These are phyloP conservation scores for Nanger granti DNA, from an alignment of 2,113 vertebrate genomes.

Conservation along the genomic window DNA sequence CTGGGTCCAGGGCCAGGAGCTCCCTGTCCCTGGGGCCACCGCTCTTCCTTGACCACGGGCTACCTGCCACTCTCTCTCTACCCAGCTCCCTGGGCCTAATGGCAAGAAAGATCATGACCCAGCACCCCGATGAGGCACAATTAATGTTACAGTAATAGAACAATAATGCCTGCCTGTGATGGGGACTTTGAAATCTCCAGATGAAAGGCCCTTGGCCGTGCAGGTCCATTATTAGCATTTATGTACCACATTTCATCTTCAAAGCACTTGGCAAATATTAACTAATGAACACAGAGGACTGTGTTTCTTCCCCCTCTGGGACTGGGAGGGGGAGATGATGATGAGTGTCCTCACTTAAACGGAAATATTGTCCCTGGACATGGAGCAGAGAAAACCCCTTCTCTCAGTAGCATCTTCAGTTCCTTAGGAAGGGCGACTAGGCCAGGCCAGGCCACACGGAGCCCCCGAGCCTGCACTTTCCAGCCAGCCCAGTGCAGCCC, in stretches of 20 bases:
- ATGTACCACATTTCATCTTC: slow-evolving; percentile 50
- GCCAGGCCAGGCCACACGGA: fast-evolving
- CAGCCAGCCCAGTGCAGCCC: not conserved
- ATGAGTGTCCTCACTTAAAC: not conserved
- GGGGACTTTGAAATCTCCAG: slow-evolving; percentile 51
- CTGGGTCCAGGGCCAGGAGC: not conserved
- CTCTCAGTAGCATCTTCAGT: not conserved
- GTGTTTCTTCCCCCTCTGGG: not conserved
- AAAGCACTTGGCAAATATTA: slow-evolving; percentile 63
- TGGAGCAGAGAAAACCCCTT: not conserved
- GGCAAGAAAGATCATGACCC: not conserved
- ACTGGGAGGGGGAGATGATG: not conserved
- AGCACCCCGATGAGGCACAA: not conserved
- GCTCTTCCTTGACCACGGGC: not conserved
- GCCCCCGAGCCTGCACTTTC: fast-evolving
- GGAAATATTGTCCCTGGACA: not conserved
- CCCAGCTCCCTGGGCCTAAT: not conserved
- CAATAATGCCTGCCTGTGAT: not conserved
- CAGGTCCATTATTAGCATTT: slow-evolving; percentile 42
- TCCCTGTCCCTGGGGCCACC: fast-evolving
- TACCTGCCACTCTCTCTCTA: too few species aligned
- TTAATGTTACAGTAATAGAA: slow-evolving; percentile 49
- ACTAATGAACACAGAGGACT: slow-evolving; percentile 46
- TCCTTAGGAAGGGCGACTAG: not conserved
- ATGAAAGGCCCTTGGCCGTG: slow-evolving; percentile 48